phyloP scores from a whole-genome alignment of 2,797 vertebrate species.

The Taeniopygia guttata region DNA sequence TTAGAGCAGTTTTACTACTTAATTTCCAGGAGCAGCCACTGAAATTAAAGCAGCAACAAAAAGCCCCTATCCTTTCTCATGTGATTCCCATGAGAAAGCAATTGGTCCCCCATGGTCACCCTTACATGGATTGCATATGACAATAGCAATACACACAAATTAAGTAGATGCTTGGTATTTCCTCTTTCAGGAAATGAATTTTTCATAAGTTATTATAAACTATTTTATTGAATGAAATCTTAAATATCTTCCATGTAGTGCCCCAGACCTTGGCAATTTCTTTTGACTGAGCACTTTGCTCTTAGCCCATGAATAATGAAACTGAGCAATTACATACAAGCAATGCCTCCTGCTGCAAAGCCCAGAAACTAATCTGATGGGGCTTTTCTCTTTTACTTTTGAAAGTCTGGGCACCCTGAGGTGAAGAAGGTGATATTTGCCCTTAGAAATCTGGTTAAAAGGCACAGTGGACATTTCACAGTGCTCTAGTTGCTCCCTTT shows the following conservation, averaged over 20 bases:
- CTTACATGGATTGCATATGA: neutral
- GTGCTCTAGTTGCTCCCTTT: neutral
- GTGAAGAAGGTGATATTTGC: neutral
- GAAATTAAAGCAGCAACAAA: conserved; percentile 18
- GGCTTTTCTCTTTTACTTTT: conserved; percentile 16
- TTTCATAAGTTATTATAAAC: conserved; percentile 38
- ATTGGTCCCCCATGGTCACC: neutral
- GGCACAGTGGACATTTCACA: neutral
- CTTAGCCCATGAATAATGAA: conserved; percentile 49
- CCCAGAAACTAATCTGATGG: conserved; percentile 14
- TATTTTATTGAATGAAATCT: neutral
- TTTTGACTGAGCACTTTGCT: neutral
- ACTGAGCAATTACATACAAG: conserved; percentile 13
- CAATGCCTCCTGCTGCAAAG: conserved; percentile 27
- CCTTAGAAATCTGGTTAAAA: conserved; percentile 24
- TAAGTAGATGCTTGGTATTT: neutral
- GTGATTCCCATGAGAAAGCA: conserved; percentile 1
- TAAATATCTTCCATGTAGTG: neutral
- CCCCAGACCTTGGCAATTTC: neutral
- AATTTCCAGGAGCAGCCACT: neutral
- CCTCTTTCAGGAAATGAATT: conserved; percentile 39
- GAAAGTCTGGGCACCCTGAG: conserved; percentile 10
- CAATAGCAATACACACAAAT: neutral
- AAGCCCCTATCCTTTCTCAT: neutral
- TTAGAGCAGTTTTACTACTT: neutral